Evolutionary conservation across 2,113 vertebrate species (phyloP).

Genomic region (Mobula hypostoma): DNA sequence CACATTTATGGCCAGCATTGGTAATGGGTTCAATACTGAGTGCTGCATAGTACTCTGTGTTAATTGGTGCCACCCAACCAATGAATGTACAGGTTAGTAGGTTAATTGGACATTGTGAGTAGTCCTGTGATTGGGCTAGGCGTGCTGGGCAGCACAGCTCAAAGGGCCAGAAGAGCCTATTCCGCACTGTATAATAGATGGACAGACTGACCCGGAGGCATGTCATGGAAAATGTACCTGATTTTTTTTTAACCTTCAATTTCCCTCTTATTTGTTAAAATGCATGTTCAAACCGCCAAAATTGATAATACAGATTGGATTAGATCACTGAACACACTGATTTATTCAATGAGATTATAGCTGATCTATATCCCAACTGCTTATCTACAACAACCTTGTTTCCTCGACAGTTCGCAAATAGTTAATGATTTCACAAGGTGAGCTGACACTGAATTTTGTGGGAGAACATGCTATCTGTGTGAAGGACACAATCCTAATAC

Average conservation of each 20-base stretch:
- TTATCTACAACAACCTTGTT: neutral
- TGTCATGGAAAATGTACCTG: neutral
- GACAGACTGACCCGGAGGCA: neutral
- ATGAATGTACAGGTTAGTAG: neutral
- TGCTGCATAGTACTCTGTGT: neutral
- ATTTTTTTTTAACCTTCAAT: neutral
- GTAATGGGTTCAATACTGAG: neutral
- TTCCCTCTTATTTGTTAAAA: neutral
- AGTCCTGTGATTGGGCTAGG: neutral
- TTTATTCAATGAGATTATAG: neutral
- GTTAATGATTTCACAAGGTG: neutral
- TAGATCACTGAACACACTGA: neutral
- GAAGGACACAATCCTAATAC: neutral
- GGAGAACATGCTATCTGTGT: neutral
- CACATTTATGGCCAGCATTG: neutral
- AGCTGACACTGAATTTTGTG: neutral
- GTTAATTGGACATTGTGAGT: neutral
- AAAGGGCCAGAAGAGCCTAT: no score
- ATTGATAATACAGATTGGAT: neutral
- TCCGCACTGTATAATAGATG: no score
- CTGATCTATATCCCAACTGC: neutral
- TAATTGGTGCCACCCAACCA: neutral
- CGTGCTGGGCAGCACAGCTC: no score
- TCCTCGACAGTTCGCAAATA: neutral
- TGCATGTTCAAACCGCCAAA: neutral